Base-by-base conservation (phyloP, 2,113 vertebrate genomes). In the Engraulis encrasicolus region DNA sequence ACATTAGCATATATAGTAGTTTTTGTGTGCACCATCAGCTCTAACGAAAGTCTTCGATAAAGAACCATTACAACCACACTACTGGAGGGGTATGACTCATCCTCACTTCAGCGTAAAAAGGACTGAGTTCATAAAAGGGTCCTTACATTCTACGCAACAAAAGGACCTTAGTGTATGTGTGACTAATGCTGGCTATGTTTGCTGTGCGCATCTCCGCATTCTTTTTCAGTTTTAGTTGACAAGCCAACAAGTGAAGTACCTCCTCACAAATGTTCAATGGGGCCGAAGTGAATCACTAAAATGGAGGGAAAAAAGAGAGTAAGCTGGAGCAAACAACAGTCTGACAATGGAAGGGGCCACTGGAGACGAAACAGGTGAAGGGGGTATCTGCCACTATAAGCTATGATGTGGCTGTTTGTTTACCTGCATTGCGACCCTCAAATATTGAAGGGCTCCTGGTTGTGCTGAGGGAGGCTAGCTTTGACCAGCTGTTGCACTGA, bases 151-250 rank as follows among this genome's bases (percentile, higher is more conserved):
- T 7, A 50, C 85, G 17, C 11, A 34, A 58, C 38, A 12, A 81
- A 80, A n/a, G 36, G 45, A 85, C 11, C 11, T 14, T 31, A 66
- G 2, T 7, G 7, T 66, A 66, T 48, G 23, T 61, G 61, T 84
- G 83, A 82, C 84, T 9, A 81, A 23, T 82, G 31, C 23, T n/a
- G n/a, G n/a, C n/a, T 79, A 50, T 84, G 83, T 82, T 80, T 80
- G 58, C 78, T 85, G 54, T 31, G 74, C 85, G 81, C 86, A 88
- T 86, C 89, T 89, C 85, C 79, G 85, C 90, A 91, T 92, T 92
- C 86, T 81, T 66, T 9, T 45, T 45, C 9, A 9, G 9, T n/a
- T 31, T 66, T 66, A 23, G 23, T 71, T 71, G 61, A 71, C 61
- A 31, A 71, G 61, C 27, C 61, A 14, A n/a, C n/a, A n/a, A n/a